Conservation (phyloP, 2,888 invertebrate genomes). For the Clepsis dumicolana region DNA sequence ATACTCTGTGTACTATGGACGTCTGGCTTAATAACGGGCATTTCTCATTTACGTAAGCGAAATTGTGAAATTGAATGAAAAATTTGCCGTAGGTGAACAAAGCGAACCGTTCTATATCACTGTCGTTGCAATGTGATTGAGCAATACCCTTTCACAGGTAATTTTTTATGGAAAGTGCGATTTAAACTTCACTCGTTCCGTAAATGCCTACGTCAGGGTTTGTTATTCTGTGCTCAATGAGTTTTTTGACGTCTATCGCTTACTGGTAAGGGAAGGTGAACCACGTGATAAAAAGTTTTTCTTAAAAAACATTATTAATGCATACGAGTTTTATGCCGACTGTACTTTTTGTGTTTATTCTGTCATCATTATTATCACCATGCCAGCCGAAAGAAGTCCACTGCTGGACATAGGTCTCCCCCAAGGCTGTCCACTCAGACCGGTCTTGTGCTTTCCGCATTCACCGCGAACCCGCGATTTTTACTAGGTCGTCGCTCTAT, state of each 20-base stretch:
- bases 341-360: too few relatives aligned
- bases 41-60: slow-evolving; percentile 43
- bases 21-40: slow-evolving; percentile 25
- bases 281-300: not conserved
- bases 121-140: slow-evolving; percentile 39
- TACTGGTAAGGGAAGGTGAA: not conserved
- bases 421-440: too few relatives aligned
- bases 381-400: too few relatives aligned
- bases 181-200: slow-evolving; percentile 37
- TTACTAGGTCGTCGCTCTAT: too few relatives aligned
- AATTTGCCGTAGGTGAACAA: slow-evolving; percentile 37
- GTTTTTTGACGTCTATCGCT: not conserved
- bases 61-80: slow-evolving; percentile 42
- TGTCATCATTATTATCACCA: too few relatives aligned
- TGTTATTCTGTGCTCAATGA: slow-evolving; percentile 6
- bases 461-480: too few relatives aligned
- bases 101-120: slow-evolving; percentile 34
- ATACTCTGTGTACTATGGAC: not conserved
- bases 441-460: too few relatives aligned
- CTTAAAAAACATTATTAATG: too few relatives aligned
- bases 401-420: too few relatives aligned
- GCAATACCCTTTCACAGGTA: slow-evolving; percentile 32
- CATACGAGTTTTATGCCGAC: too few relatives aligned
- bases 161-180: slow-evolving; percentile 27
- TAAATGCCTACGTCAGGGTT: slow-evolving; percentile 1